These are phyloP conservation scores for Hypomesus transpacificus DNA, from an alignment of 2,113 vertebrate genomes.

Conservation along the genomic window DNA sequence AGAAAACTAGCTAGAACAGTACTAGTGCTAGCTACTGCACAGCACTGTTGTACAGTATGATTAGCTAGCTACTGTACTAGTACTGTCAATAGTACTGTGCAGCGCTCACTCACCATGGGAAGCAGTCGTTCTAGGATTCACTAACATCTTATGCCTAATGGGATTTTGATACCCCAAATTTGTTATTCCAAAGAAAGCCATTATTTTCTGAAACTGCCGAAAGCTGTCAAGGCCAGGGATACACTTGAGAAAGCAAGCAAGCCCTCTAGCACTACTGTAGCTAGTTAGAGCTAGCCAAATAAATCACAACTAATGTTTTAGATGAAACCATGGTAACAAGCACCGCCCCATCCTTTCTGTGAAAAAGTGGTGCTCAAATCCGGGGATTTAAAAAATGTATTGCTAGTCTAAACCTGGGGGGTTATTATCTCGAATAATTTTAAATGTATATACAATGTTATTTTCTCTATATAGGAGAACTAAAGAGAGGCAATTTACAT, in stretches of 20 bases:
- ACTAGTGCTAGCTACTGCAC: no score
- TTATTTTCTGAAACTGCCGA: conserved; percentile 4
- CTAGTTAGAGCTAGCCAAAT: neutral
- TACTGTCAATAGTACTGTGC: neutral
- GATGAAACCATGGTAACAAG: conserved; percentile 39
- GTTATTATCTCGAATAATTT: no score
- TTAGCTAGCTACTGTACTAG: no score
- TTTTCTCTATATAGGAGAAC: no score
- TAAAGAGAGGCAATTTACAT: no score
- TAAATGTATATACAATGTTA: no score
- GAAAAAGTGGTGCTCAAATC: no score
- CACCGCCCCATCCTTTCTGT: conserved; percentile 3
- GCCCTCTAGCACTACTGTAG: neutral
- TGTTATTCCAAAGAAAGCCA: conserved; percentile 78
- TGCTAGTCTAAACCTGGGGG: no score
- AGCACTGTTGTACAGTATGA: no score
- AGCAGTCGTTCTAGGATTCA: conserved; percentile 10
- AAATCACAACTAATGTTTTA: conserved; percentile 26
- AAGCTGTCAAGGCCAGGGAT: neutral
- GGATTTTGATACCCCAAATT: conserved; percentile 72
- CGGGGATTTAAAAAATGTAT: no score
- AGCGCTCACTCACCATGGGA: conserved; percentile 35
- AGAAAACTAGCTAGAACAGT: neutral
- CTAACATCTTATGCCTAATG: conserved; percentile 57
- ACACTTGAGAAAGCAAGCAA: neutral